A percentile compares a stretch with the other conserved stretches of the same genome.
Evolutionary conservation across 2,113 vertebrate genomes (phyloP).

Genomic region (Dascyllus trimaculatus): DNA sequence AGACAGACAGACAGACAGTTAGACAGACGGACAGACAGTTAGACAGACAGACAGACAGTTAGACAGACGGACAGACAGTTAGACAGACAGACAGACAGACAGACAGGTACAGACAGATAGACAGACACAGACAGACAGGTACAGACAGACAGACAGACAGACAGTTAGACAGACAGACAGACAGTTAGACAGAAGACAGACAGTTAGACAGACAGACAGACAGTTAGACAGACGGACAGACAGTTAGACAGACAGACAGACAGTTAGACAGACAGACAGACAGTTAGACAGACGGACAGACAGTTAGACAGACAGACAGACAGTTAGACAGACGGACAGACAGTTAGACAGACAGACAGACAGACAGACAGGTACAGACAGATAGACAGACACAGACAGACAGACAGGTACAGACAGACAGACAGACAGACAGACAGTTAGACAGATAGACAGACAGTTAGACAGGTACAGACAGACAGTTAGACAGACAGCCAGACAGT

Average conservation of each 20-base stretch:
- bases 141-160: background rate
- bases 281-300: no score
- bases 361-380: background rate
- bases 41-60: no score
- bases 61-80: background rate
- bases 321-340: background rate
- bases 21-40: no score
- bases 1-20: background rate
- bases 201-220: background rate
- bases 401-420: no score
- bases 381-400: no score
- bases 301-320: background rate
- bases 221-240: background rate
- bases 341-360: background rate
- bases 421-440: no score
- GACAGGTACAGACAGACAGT: background rate
- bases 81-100: constrained; percentile 4
- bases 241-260: background rate
- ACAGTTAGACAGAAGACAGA: background rate
- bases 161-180: no score
- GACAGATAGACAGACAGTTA: background rate
- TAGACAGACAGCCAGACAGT: background rate
- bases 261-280: no score
- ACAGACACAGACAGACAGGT: background rate
- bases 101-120: background rate